Evolutionary conservation across 2,888 invertebrate genomes (phyloP), one percentile per base, ranked within the genome.

Genomic region (Caradrina kadenii): DNA sequence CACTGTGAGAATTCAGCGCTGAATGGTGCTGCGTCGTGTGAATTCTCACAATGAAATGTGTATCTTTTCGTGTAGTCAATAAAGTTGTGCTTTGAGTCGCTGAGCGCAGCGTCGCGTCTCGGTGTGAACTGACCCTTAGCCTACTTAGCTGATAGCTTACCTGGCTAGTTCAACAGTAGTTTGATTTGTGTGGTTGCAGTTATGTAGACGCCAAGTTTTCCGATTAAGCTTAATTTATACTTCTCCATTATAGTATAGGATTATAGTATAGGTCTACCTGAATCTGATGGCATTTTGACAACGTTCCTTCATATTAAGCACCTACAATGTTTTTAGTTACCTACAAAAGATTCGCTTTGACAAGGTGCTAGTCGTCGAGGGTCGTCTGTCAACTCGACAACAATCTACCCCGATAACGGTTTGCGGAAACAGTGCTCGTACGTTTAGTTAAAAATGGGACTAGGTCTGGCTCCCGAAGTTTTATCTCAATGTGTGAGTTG

Each of bases 391-490:
- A 89, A 86, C 86, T 80, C 84, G 17, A 45, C 45, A 45, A 45
- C 83, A 81, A 91, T 82, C 76, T 80, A 72, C 83, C 84, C 82
- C 87, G 90, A 91, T 92, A 93, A 91, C 91, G 91, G 91, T 91
- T 93, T 92, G 92, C 93, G 93, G 93, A 94, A 94, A 92, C 87
- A 91, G 88, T 88, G 86, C 85, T 87, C 87, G 87, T 89, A 82
- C 86, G 88, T 89, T 89, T 90, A 89, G 90, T 92, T 91, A 92
- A 94, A 94, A 94, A 94, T 91, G 92, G 92, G 92, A 94, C 92
- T 94, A 89, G 89, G 92, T 92, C 90, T 91, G 91, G 88, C 92
- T 94, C 93, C 94, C 92, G 91, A 93, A 94, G 93, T 94, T 94
- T 94, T 95, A 94, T 95, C 94, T 93, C 91, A 89, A 91, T 91